A percentile compares a stretch with the other conserved stretches of the same genome.
These are phyloP conservation scores for Patagioenas fasciata DNA, from an alignment of 2,113 vertebrate genomes.

Conservation along the genomic window DNA sequence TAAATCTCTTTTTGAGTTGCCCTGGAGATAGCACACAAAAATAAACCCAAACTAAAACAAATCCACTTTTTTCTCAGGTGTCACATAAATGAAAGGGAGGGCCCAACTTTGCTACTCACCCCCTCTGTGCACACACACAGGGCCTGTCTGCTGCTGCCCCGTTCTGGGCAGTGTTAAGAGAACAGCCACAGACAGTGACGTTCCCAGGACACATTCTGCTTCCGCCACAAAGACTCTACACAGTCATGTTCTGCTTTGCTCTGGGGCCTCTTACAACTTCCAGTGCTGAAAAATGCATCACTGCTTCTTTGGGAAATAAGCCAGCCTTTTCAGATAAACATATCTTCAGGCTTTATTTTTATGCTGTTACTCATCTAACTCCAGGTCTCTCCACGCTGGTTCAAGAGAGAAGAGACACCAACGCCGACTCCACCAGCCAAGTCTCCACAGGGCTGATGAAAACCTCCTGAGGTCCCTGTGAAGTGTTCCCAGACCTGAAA, in stretches of 20 bases:
- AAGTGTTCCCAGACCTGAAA: background rate
- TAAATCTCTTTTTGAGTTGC: background rate
- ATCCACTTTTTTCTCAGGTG: background rate
- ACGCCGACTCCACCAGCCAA: rapidly evolving
- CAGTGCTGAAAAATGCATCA: background rate
- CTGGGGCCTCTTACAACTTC: background rate
- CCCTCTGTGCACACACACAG: rapidly evolving
- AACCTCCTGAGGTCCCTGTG: background rate
- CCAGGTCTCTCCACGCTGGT: background rate
- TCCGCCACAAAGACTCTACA: background rate
- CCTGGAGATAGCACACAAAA: background rate
- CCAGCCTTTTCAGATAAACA: background rate
- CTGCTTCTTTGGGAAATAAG: background rate
- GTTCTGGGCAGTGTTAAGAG: rapidly evolving
- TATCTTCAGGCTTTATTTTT: slow-evolving; percentile 29
- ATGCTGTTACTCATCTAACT: background rate
- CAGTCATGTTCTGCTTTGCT: background rate
- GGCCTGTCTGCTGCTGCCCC: background rate
- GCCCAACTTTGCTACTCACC: background rate
- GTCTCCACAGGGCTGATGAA: background rate
- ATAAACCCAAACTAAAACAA: background rate
- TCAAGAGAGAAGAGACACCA: background rate
- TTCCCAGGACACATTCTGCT: background rate
- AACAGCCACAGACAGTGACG: background rate
- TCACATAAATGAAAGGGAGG: background rate